Evolutionary conservation across 1,140 invertebrate species (phyloP).

Genomic region (Saxidomus purpurata): DNA sequence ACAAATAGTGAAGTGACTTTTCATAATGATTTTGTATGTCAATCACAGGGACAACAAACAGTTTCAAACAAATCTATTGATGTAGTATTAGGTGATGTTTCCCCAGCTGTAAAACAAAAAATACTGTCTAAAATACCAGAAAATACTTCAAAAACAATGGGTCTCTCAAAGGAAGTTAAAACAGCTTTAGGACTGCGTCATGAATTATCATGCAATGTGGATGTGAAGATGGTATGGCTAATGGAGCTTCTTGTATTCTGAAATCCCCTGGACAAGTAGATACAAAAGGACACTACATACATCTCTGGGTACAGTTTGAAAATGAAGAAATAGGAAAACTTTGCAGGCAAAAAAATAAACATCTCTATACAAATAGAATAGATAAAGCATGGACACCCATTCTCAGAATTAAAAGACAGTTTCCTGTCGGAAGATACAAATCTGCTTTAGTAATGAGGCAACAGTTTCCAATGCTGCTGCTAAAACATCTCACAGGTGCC

Average conservation of each 20-base stretch:
- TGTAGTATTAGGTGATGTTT: slow-evolving; percentile 23
- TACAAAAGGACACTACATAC: not conserved
- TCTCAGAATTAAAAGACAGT: not conserved
- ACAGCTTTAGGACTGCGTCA: not conserved
- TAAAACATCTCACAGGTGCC: slow-evolving; percentile 35
- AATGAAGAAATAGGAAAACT: slow-evolving; percentile 11
- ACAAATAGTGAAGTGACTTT: not conserved
- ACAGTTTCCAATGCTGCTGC: slow-evolving; percentile 37
- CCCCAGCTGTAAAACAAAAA: not conserved
- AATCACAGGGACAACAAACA: not conserved
- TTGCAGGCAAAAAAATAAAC: not conserved
- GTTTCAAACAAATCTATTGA: not conserved
- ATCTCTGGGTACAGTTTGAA: slow-evolving; percentile 19
- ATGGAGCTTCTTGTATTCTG: not conserved
- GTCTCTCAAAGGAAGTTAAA: not conserved
- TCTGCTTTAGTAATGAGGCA: not conserved
- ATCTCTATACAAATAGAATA: not conserved
- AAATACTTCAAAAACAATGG: not conserved
- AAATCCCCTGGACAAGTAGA: not conserved
- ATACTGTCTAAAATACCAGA: not conserved
- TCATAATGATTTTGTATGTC: slow-evolving; percentile 1
- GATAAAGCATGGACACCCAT: not conserved
- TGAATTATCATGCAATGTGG: slow-evolving; percentile 16
- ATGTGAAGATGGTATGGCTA: slow-evolving; percentile 34
- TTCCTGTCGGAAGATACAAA: slow-evolving; percentile 12